Conservation (phyloP, 2,113 vertebrate species). For the Aspidoscelis tigris region DNA sequence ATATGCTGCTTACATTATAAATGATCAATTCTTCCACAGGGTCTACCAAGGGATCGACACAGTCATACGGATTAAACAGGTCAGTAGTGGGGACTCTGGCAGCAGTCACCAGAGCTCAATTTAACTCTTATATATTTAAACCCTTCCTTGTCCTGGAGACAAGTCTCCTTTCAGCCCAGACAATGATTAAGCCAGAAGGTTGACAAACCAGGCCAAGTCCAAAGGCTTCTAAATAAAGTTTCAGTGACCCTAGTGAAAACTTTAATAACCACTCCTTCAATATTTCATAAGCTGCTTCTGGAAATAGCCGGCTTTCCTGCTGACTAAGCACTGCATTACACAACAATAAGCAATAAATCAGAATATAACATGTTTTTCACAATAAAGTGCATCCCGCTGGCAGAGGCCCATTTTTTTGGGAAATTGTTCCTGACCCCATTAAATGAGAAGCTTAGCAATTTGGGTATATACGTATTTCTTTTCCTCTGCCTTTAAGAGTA, state of each 20-base stretch:
- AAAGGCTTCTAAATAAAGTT: constrained; percentile 39
- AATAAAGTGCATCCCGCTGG: constrained; percentile 16
- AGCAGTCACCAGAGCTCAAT: constrained; percentile 7
- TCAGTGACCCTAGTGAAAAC: constrained; percentile 46
- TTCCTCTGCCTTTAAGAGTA: constrained; percentile 31
- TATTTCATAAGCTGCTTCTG: constrained; percentile 61
- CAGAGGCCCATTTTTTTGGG: constrained; percentile 26
- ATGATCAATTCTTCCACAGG: background rate
- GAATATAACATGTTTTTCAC: background rate
- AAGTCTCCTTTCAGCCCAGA: constrained; percentile 12
- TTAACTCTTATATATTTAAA: constrained; percentile 41
- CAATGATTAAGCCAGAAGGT: constrained; percentile 15
- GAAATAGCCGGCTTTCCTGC: constrained; percentile 51
- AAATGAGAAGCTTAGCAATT: constrained; percentile 30
- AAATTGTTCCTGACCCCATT: constrained; percentile 52
- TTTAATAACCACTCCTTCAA: constrained; percentile 58
- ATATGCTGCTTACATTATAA: background rate
- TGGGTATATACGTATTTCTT: background rate
- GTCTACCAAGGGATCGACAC: no score
- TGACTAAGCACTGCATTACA: constrained; percentile 49
- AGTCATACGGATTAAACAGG: background rate
- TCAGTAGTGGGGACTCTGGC: background rate
- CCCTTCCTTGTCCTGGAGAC: constrained; percentile 20
- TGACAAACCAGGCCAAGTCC: constrained; percentile 44
- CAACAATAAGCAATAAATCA: constrained; percentile 49